Evolutionary conservation across 2,888 invertebrate genomes (phyloP), one percentile per base, ranked within the genome.

Genomic region (Taphrorychus bicolor): DNA sequence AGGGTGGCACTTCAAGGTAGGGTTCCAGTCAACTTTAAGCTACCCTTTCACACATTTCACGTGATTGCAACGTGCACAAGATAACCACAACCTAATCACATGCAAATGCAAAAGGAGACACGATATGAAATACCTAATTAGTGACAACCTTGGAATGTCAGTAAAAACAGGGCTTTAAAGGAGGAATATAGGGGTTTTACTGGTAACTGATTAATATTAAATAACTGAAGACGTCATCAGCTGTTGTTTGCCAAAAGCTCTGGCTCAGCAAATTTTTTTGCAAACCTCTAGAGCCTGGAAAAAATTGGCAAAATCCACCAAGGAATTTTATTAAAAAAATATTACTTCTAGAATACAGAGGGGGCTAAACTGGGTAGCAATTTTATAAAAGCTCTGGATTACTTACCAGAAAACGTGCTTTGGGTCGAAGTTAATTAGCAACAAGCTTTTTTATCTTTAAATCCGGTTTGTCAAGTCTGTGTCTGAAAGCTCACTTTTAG

Each of bases 371-470:
- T 32, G 32, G 32, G 2, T 3, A 32, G 11, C 32, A 32, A 32
- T 3, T 9, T 11, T 9, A 32, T 32, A 45, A n/a, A 51, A 18
- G n/a, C 21, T 5, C 16, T n/a, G 14, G 14, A 11, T 51, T 51
- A 18, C 51, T 51, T 51, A 51, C 51, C 51, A 7, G 5, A 51
- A 51, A 51, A 45, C 51, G 51, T 51, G 51, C 21, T 51, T 51
- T n/a, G n/a, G n/a, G n/a, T n/a, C n/a, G n/a, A n/a, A n/a, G n/a
- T n/a, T n/a, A n/a, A n/a, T n/a, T 51, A 17, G 1, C 18, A 5
- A 19, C 5, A 17, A 19, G 19, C 21, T 19, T 19, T 51, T 51
- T 18, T 51, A 17, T 51, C 11, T 18, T 51, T 7, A 19, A 21
- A 51, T 51, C 51, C 51, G 51, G 11, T 51, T 51, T 19, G 21